A percentile compares a stretch with the other conserved stretches of the same genome.
Evolutionary conservation across 2,888 invertebrate species (phyloP).

Genomic region (Epistrophe grossulariae): DNA sequence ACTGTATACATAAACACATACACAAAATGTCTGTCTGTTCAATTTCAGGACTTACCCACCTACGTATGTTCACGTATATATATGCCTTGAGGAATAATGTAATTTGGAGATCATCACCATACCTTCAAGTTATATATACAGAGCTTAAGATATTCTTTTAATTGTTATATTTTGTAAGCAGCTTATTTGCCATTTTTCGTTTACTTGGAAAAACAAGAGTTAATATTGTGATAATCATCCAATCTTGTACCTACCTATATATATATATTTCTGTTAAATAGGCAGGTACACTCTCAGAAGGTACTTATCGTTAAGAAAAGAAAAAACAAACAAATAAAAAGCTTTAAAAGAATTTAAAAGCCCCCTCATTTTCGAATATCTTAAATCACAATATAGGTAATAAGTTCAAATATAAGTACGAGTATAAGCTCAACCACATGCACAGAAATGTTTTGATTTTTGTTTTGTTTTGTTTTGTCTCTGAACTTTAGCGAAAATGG

Average conservation of each 20-base stretch:
- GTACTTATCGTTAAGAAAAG: not conserved
- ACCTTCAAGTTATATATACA: not conserved
- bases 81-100: not conserved
- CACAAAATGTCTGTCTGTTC: not conserved
- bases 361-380: not conserved
- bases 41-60: not conserved
- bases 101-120: not conserved
- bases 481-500: not conserved
- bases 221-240: constrained; percentile 17
- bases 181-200: constrained; percentile 22
- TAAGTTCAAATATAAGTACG: not conserved
- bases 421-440: not conserved
- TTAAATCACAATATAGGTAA: not conserved
- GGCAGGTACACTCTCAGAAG: not conserved
- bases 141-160: constrained; percentile 11
- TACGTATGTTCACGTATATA: no score
- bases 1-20: no score
- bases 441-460: not conserved
- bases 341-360: not conserved
- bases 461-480: not conserved
- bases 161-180: constrained; percentile 18
- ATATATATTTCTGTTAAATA: not conserved
- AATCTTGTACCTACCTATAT: not conserved
- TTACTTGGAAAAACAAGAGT: constrained; percentile 23
- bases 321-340: not conserved